Percentiles rank a stretch among this genome's conserved stretches.
phyloP scores from a whole-genome alignment of 2,113 vertebrate genomes.

The Hippocampus barbouri region DNA sequence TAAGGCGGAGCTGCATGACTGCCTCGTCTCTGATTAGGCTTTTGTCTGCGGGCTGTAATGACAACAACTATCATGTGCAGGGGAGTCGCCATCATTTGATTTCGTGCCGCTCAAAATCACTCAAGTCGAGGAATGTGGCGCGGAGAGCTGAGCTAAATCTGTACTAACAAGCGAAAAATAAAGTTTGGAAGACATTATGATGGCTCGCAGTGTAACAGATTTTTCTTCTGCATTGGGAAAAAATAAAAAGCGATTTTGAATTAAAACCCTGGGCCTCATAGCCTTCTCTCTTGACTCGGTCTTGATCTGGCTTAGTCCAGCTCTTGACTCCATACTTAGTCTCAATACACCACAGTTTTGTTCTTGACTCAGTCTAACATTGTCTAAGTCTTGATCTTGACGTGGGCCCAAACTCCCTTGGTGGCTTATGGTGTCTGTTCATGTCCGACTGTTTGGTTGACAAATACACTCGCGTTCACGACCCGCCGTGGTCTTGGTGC shows the following conservation, averaged over 20 bases:
- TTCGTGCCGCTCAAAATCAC: slow-evolving; percentile 23
- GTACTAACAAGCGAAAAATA: slow-evolving; percentile 15
- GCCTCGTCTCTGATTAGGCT: slow-evolving; percentile 55
- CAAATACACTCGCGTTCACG: too few relatives aligned
- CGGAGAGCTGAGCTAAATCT: slow-evolving; percentile 12
- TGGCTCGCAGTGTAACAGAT: neutral
- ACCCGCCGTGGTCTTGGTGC: too few relatives aligned
- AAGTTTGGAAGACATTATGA: neutral
- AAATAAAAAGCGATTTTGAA: neutral
- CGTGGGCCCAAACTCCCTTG: neutral
- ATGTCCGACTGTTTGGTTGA: too few relatives aligned
- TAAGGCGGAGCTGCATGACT: slow-evolving; percentile 50
- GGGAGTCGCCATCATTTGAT: slow-evolving; percentile 36
- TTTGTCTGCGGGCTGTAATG: slow-evolving; percentile 53
- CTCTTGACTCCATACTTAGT: too few relatives aligned
- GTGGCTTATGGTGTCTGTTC: too few relatives aligned
- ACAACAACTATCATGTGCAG: slow-evolving; percentile 40
- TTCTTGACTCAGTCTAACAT: neutral
- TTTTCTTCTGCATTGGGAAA: neutral
- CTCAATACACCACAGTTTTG: too few relatives aligned
- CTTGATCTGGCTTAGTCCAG: too few relatives aligned
- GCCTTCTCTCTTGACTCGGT: too few relatives aligned
- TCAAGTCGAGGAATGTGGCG: slow-evolving; percentile 19
- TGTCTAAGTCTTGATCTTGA: neutral
- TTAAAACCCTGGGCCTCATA: neutral